These are phyloP conservation scores for Trematomus loennbergii DNA, from an alignment of 2,113 vertebrate genomes.

Conservation along the genomic window DNA sequence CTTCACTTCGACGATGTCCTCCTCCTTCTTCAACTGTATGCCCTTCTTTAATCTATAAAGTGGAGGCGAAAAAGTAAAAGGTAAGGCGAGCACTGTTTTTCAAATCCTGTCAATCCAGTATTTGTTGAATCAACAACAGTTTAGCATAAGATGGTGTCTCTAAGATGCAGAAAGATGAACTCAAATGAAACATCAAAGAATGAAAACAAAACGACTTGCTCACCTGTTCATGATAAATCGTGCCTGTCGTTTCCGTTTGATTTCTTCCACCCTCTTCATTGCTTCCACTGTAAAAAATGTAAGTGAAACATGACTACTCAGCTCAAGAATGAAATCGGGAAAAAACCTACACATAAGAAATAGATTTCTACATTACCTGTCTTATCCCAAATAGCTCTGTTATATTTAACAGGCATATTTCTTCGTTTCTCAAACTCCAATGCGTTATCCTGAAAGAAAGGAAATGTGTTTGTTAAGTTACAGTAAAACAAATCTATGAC, in stretches of 20 bases:
- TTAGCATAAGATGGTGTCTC: neutral
- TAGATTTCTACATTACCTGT: slow-evolving; percentile 85
- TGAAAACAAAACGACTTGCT: slow-evolving; percentile 18
- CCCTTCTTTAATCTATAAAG: slow-evolving; percentile 91
- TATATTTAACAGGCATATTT: slow-evolving; percentile 95
- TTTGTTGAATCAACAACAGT: neutral
- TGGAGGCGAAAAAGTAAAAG: neutral
- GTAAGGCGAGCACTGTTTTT: neutral
- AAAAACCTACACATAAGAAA: neutral
- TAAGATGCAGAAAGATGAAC: neutral
- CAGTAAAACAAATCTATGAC: neutral
- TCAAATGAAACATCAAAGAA: neutral
- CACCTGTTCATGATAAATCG: slow-evolving; percentile 97
- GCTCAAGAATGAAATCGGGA: neutral
- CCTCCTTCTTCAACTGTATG: slow-evolving; percentile 93
- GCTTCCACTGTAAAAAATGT: slow-evolving; percentile 87
- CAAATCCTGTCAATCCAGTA: neutral
- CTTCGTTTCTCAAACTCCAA: slow-evolving; percentile 98
- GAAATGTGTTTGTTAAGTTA: neutral
- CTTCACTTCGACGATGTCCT: slow-evolving; percentile 95
- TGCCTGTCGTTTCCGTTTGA: slow-evolving; percentile 95
- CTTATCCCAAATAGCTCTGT: slow-evolving; percentile 93
- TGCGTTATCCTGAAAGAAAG: slow-evolving; percentile 89
- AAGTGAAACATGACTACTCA: neutral
- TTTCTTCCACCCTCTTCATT: slow-evolving; percentile 94